Conservation (phyloP, 2,797 vertebrate genomes). For the Eulemur coronatus region DNA sequence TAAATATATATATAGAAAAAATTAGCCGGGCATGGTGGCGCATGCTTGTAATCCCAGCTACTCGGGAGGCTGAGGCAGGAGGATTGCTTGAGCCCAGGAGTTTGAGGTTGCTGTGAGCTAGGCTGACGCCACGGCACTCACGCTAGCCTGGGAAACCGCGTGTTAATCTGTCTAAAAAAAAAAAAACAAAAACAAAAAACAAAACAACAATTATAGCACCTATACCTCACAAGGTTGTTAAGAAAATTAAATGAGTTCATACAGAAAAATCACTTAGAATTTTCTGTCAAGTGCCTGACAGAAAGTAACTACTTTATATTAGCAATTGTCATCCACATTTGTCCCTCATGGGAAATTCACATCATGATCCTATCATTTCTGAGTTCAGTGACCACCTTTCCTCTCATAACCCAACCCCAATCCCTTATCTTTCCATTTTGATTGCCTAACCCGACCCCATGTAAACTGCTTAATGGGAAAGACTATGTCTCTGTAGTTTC, state of each 20-base stretch:
- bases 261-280: neutral
- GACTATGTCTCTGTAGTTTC: neutral
- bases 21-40: no score
- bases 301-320: neutral
- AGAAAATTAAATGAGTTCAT: neutral
- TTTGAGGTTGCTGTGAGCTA: no score
- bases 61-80: no score
- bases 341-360: neutral
- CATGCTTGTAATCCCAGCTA: no score
- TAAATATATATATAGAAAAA: no score
- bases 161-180: no score
- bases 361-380: neutral
- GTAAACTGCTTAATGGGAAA: neutral
- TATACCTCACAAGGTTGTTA: neutral
- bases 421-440: neutral
- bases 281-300: neutral
- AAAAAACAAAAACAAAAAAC: no score
- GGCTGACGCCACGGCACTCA: no score
- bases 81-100: no score
- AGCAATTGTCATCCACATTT: neutral
- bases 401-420: neutral
- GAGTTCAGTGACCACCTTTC: neutral
- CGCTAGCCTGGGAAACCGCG: no score
- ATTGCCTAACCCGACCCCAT: neutral
- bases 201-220: neutral